These are phyloP conservation scores for Conomelus anceps DNA, from an alignment of 2,888 invertebrate genomes.

Conservation along the genomic window DNA sequence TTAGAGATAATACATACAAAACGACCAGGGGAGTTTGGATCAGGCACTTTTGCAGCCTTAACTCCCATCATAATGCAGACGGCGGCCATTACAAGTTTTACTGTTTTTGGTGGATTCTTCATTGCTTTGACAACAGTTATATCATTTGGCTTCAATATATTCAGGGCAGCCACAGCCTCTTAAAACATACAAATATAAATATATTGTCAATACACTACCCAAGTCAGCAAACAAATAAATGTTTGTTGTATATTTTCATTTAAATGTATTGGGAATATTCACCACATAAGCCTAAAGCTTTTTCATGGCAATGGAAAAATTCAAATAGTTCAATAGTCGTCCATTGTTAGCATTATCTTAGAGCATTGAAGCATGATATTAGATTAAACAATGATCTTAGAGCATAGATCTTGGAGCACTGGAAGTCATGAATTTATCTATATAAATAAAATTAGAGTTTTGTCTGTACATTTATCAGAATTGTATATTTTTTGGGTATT, in stretches of 20 bases:
- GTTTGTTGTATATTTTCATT: background rate
- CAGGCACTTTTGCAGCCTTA: slow-evolving; percentile 67
- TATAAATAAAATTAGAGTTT: too few relatives aligned
- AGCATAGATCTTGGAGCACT: too few relatives aligned
- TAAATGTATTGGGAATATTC: background rate
- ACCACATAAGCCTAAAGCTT: too few relatives aligned
- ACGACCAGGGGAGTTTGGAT: slow-evolving; percentile 51
- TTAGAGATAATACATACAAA: background rate
- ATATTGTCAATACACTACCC: background rate
- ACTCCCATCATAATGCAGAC: slow-evolving; percentile 79
- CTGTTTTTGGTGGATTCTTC: slow-evolving; percentile 78
- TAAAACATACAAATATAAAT: background rate
- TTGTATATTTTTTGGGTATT: too few relatives aligned
- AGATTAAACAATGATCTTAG: too few relatives aligned
- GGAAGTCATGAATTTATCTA: too few relatives aligned
- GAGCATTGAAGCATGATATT: too few relatives aligned
- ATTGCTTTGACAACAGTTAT: slow-evolving; percentile 81
- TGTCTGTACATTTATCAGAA: too few relatives aligned
- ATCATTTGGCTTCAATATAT: slow-evolving; percentile 80
- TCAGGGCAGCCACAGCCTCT: slow-evolving; percentile 57
- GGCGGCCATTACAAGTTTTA: slow-evolving; percentile 75
- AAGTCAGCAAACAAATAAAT: background rate
- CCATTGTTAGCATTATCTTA: too few relatives aligned
- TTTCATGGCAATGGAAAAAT: too few relatives aligned
- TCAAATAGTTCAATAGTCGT: too few relatives aligned